phyloP scores from a whole-genome alignment of 2,113 vertebrate species.

The Larimichthys crocea region DNA sequence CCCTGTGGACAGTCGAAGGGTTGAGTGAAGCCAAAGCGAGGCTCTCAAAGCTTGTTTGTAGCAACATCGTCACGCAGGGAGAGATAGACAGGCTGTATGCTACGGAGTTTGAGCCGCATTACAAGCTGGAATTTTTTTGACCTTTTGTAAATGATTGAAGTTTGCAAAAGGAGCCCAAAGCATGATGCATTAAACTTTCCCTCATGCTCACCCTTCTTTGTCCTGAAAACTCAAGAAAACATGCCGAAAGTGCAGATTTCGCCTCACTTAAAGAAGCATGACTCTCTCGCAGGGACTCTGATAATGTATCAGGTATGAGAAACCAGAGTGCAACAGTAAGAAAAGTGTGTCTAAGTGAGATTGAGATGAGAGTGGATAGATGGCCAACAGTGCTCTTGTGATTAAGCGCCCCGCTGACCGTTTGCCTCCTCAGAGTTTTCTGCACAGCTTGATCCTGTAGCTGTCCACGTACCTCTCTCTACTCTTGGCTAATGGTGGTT shows the following conservation, averaged over 20 bases:
- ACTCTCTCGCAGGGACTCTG: not conserved
- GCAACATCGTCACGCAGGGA: constrained; percentile 10
- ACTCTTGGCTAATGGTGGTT: constrained; percentile 1
- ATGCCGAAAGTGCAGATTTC: not conserved
- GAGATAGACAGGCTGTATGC: not conserved
- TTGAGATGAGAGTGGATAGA: constrained; percentile 28
- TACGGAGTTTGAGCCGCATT: not conserved
- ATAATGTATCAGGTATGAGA: not conserved
- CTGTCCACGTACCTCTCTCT: not conserved
- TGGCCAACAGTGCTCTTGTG: not conserved
- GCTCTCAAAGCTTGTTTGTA: constrained; percentile 2
- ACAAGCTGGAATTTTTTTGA: constrained; percentile 3
- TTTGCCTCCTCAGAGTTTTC: constrained; percentile 43
- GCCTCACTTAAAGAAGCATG: not conserved
- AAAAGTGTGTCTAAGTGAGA: not conserved
- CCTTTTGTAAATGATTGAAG: constrained; percentile 10
- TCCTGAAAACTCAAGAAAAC: not conserved
- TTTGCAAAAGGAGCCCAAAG: constrained; percentile 4
- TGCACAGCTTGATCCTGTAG: constrained; percentile 29
- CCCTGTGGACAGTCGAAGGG: constrained; percentile 10
- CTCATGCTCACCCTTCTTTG: not conserved
- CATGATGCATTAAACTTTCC: not conserved
- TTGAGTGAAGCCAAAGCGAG: constrained; percentile 2
- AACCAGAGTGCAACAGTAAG: not conserved
- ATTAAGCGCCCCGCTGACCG: constrained; percentile 45